Conservation (phyloP, 2,888 invertebrate species). For the Sarcophaga subvicina region DNA sequence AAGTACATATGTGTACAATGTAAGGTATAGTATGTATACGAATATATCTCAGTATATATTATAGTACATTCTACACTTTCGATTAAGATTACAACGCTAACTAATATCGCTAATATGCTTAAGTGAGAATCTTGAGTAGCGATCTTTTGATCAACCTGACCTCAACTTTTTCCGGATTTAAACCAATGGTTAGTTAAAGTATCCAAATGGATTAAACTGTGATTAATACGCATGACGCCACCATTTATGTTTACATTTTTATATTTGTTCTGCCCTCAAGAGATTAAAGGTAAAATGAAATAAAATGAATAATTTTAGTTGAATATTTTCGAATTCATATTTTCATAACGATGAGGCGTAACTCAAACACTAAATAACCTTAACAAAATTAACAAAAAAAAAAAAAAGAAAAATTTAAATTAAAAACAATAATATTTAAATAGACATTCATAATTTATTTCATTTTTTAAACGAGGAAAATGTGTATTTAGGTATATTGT, state of each 20-base stretch:
- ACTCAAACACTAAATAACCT: conserved; percentile 54
- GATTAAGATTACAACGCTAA: too few species aligned
- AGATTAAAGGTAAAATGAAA: not conserved
- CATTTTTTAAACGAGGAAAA: conserved; percentile 15
- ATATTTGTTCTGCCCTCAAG: not conserved
- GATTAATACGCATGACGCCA: conserved; percentile 11
- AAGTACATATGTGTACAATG: too few species aligned
- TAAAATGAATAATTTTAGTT: not conserved
- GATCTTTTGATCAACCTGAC: too few species aligned
- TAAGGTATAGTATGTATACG: too few species aligned
- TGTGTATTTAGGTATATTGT: conserved; percentile 12
- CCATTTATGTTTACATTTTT: not conserved
- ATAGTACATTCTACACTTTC: too few species aligned
- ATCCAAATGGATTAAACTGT: too few species aligned
- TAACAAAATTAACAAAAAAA: conserved; percentile 2
- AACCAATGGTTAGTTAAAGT: too few species aligned
- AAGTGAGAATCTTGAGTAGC: too few species aligned
- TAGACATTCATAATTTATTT: conserved; percentile 18
- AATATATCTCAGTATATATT: too few species aligned
- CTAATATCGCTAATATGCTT: too few species aligned
- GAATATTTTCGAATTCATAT: conserved; percentile 27
- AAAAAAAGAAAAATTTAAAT: conserved; percentile 15
- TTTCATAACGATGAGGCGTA: conserved; percentile 53
- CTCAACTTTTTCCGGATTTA: too few species aligned
- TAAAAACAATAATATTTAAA: conserved; percentile 8